A percentile compares a stretch with the other conserved stretches of the same genome.
Conservation (phyloP, 2,888 invertebrate genomes). For the Augochlorella aurata region DNA sequence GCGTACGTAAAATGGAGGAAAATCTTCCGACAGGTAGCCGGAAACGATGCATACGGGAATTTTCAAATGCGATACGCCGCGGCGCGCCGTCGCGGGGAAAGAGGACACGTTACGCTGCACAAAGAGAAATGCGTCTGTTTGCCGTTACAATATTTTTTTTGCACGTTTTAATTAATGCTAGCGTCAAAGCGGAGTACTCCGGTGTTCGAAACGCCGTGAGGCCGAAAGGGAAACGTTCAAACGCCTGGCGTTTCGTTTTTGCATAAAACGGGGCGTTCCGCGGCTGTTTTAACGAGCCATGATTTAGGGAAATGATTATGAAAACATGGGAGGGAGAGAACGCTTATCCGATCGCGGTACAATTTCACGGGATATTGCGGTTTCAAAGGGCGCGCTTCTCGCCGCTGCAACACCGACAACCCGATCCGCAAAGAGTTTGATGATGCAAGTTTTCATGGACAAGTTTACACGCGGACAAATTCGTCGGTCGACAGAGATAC, state of each 20-base stretch:
- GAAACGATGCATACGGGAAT: neutral
- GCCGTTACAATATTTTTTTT: slow-evolving; percentile 21
- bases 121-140: slow-evolving; percentile 13
- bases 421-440: slow-evolving; percentile 23
- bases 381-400: slow-evolving; percentile 14
- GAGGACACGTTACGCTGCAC: neutral
- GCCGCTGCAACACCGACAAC: slow-evolving; percentile 11
- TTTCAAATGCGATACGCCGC: slow-evolving; percentile 7
- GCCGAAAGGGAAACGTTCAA: slow-evolving; percentile 7
- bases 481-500: neutral
- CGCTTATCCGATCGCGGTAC: slow-evolving; percentile 21
- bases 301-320: slow-evolving; percentile 39
- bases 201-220: slow-evolving; percentile 5
- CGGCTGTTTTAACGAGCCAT: slow-evolving; percentile 40
- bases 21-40: neutral
- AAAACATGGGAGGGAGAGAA: neutral
- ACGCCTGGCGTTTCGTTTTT: neutral
- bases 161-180: slow-evolving; percentile 40
- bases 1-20: neutral
- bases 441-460: neutral
- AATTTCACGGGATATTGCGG: slow-evolving; percentile 28
- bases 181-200: slow-evolving; percentile 28
- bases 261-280: neutral
- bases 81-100: neutral
- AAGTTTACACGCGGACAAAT: neutral